Percentiles rank a stretch among this genome's conserved stretches.
phyloP scores from a whole-genome alignment of 2,888 invertebrate genomes.

The Metallyticus violacea region DNA sequence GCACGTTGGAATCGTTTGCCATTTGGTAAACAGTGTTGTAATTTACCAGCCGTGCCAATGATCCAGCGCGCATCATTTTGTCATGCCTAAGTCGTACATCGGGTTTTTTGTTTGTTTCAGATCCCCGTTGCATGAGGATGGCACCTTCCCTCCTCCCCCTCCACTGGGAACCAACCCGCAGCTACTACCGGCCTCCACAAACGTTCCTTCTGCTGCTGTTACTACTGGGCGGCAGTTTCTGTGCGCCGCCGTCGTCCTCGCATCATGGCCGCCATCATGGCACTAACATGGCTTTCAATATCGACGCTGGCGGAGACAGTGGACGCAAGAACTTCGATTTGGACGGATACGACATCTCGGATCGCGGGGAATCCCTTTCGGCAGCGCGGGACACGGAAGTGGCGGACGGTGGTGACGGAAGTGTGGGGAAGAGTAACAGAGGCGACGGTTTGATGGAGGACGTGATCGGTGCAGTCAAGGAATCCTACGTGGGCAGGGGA shows the following conservation, averaged over 20 bases:
- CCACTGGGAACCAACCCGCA: not conserved
- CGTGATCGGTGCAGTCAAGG: not conserved
- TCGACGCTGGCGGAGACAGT: not conserved
- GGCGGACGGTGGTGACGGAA: not conserved
- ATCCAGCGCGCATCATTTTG: too few species aligned
- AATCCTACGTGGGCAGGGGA: not conserved
- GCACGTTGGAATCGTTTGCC: too few species aligned
- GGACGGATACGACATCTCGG: too few species aligned
- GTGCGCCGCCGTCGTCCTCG: not conserved
- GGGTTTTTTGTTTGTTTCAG: not conserved
- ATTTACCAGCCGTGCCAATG: too few species aligned
- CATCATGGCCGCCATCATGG: slow-evolving; percentile 6
- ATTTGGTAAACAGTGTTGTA: too few species aligned
- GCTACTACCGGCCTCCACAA: not conserved
- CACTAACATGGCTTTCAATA: not conserved
- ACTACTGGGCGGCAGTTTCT: not conserved
- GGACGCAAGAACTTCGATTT: too few species aligned
- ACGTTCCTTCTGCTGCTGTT: not conserved
- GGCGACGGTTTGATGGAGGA: not conserved
- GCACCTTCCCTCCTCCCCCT: not conserved
- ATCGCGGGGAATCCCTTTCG: too few species aligned
- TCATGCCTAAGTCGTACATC: too few species aligned
- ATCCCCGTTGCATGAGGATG: slow-evolving; percentile 4
- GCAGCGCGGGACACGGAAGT: not conserved
- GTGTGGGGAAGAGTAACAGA: not conserved